Base-by-base conservation (phyloP, 2,888 invertebrate genomes). In the Polydrusus tereticollis region DNA sequence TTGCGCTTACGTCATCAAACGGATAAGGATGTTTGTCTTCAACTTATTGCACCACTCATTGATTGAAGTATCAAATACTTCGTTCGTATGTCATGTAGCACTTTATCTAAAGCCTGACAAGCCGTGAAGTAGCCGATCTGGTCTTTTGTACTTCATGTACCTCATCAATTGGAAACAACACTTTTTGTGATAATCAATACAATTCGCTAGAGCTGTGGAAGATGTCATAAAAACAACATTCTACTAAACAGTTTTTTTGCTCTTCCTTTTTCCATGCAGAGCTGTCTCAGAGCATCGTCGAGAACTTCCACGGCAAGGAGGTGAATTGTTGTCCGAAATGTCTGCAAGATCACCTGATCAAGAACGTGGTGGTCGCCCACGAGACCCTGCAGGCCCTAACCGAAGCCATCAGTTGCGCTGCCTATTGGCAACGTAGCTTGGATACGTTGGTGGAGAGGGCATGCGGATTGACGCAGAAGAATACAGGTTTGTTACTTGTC, bases 271-370 rank as follows among this genome's bases (percentile, higher is more conserved):
- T 52, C n/a, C n/a, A n/a, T 64, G 2, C 21, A 74, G 81, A 83
- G 52, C 73, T 85, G n/a, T 82, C 83, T 0, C 77, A 79, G 7
- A 81, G 79, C 38, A 83, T 85, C 26, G 77, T 83, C 3, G 79
- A 79, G 0, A 81, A 82, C 62, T 83, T 83, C 77, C 80, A 80
- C 41, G 80, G 78, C 1, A 84, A 83, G 64, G 74, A 75, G 23
- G 80, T 84, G 2, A 80, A 78, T 43, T 84, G 84, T 68, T 85
- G 85, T 78, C 81, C 82, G 1, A 83, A 83, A 73, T 84, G 84
- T 76, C 73, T 83, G 26, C 78, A 83, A 75, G 82, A 84, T 70
- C 82, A 82, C 63, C 75, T 83, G n/a, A 83, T 83, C 47, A 80
- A 80, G 23, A 78, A 83, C 63, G 82, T 82, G 23, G 80, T 81